Evolutionary conservation across 2,888 invertebrate species (phyloP), one percentile per base, ranked within the genome.

Genomic region (Stegophylla sp.): DNA sequence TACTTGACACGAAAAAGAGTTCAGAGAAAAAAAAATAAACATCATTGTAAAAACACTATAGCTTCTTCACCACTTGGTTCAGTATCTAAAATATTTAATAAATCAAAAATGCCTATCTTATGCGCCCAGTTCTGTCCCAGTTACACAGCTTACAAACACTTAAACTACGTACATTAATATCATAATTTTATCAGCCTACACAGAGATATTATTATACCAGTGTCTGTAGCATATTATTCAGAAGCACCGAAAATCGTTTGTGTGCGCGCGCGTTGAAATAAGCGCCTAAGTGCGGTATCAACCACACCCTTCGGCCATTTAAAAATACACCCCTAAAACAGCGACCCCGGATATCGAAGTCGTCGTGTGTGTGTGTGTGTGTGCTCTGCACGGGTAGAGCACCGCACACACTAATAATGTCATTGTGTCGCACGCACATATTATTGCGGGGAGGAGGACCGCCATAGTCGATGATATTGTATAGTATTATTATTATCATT

Each of bases 291-390:
- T 43, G n/a, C n/a, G 12, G 4, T 61, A 7, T 7, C 23, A 17
- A 79, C 69, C 79, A 23, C 61, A 61, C 69, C 79, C 28, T 71
- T 79, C 69, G 51, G 51, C 59, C 69, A 61, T 79, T 61, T 43
- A 34, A 59, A 66, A 59, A 28, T 48, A 48, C 51, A 56, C 64
- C 76, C 76, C 66, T 12, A 66, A 41, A 76, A n/a, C 28, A 45
- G 53, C 41, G n/a, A 43, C 43, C 67, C 77, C 77, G 77, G 77
- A 77, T 77, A 77, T 67, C 45, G 43, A 45, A 67, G 26, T 67
- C 45, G 9, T 77, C 12, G 45, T 67, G 20, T n/a, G 17, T 10
- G 12, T 45, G 45, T 5, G 45, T 67, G 20, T n/a, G 17, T 10
- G 12, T 45, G 45, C 23, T 43, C 20, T 12, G 41, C 23, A 66